Conservation (phyloP, 2,113 vertebrate species). For the Megaleporinus macrocephalus region DNA sequence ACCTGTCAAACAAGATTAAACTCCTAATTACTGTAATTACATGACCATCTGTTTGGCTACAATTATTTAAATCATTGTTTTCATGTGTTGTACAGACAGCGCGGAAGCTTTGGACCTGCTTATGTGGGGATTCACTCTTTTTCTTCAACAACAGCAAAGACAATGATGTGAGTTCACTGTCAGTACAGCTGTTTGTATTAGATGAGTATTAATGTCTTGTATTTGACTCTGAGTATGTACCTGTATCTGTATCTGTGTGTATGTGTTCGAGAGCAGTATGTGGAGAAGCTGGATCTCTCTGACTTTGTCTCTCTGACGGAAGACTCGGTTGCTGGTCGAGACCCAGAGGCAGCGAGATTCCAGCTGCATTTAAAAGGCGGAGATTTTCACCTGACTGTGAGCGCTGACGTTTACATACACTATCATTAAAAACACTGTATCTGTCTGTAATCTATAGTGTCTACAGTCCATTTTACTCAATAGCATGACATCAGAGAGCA, state of each 20-base stretch:
- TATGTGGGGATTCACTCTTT: conserved; percentile 78
- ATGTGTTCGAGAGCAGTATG: conserved; percentile 68
- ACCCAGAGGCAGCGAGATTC: conserved; percentile 63
- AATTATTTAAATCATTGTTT: neutral
- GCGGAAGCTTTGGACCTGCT: conserved; percentile 79
- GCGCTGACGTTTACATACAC: neutral
- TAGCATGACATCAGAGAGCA: neutral
- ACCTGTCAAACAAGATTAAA: too few relatives aligned
- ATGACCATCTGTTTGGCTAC: too few relatives aligned
- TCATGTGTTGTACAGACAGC: conserved; percentile 67
- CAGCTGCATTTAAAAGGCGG: conserved; percentile 65
- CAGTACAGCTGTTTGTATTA: neutral
- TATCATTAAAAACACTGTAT: neutral
- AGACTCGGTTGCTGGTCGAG: conserved; percentile 63
- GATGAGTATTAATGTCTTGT: neutral
- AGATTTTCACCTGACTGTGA: conserved; percentile 78
- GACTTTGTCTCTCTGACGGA: conserved; percentile 72
- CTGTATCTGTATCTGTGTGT: conserved; percentile 22
- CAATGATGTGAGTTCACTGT: conserved; percentile 68
- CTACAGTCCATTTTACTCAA: too few relatives aligned
- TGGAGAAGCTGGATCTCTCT: conserved; percentile 79
- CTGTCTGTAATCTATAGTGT: too few relatives aligned
- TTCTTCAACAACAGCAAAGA: conserved; percentile 80
- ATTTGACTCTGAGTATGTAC: neutral
- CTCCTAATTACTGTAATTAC: too few relatives aligned